Percentiles rank a stretch among this genome's conserved stretches.
These are phyloP conservation scores for Spilogale gracilis DNA, from an alignment of 2,113 vertebrate species.

Conservation along the genomic window DNA sequence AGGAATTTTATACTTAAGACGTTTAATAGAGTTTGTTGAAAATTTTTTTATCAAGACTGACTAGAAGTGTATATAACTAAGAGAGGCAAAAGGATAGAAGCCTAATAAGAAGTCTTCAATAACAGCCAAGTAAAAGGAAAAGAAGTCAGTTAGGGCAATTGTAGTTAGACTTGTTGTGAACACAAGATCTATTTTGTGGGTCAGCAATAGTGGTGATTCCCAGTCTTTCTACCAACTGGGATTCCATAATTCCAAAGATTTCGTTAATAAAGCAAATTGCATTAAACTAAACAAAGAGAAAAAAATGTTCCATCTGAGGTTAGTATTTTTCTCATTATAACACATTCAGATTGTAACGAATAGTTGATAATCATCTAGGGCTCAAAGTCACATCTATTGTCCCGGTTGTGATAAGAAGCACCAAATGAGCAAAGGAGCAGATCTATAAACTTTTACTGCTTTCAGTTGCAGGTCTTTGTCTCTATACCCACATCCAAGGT, in stretches of 20 bases:
- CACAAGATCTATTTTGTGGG: neutral
- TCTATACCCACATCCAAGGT: neutral
- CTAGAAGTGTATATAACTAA: neutral
- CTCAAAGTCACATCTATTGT: neutral
- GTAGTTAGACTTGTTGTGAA: neutral
- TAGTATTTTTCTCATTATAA: slow-evolving; percentile 39
- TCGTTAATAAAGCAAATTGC: neutral
- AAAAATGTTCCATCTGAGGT: slow-evolving; percentile 24
- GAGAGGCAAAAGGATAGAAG: neutral
- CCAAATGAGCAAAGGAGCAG: neutral
- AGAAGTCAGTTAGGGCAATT: neutral
- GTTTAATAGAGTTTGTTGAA: neutral
- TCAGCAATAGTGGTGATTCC: neutral
- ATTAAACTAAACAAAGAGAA: slow-evolving; percentile 42
- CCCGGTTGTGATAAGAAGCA: neutral
- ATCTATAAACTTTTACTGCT: slow-evolving; percentile 32
- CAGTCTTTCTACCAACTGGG: neutral
- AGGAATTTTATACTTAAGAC: neutral
- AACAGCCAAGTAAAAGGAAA: neutral
- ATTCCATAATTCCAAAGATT: slow-evolving; percentile 37
- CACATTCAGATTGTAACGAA: slow-evolving; percentile 17
- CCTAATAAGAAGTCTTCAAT: neutral
- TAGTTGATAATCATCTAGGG: neutral
- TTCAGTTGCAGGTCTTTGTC: neutral
- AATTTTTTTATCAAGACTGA: slow-evolving; percentile 1